phyloP scores from a whole-genome alignment of 1,140 invertebrate species.

The Meloidogyne hapla region DNA sequence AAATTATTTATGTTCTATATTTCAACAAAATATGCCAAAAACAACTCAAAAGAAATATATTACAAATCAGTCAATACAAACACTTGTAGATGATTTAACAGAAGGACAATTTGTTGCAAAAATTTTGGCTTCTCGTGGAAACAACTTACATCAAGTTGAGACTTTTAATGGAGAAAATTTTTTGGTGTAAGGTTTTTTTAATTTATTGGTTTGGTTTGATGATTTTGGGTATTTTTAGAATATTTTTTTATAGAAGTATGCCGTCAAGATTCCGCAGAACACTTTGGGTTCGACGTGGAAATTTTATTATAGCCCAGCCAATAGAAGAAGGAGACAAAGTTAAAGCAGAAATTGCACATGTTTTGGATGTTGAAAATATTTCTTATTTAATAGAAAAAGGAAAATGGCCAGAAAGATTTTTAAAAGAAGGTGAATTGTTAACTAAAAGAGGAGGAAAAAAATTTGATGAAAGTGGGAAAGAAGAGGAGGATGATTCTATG shows the following conservation, averaged over 20 bases:
- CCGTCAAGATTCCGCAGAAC: constrained; percentile 41
- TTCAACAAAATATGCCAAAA: constrained; percentile 35
- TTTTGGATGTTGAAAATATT: constrained; percentile 43
- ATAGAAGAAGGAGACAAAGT: constrained; percentile 50
- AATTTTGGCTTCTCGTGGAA: constrained; percentile 37
- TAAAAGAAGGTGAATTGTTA: constrained; percentile 3
- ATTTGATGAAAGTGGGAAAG: neutral
- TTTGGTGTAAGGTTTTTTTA: constrained; percentile 22
- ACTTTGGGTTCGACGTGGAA: constrained; percentile 41
- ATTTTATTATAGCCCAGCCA: constrained; percentile 40
- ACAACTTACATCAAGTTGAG: constrained; percentile 42
- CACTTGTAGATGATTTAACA: constrained; percentile 34
- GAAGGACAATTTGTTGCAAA: constrained; percentile 35
- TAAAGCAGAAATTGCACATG: constrained; percentile 39
- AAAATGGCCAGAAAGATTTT: constrained; percentile 27
- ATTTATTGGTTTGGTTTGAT: too few relatives aligned
- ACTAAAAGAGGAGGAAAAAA: constrained; percentile 1
- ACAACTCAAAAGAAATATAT: constrained; percentile 44
- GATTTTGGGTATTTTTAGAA: neutral
- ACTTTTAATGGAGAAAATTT: constrained; percentile 27
- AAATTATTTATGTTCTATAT: too few relatives aligned
- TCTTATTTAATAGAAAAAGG: constrained; percentile 11
- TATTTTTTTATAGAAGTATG: constrained; percentile 33
- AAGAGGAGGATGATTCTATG: constrained; percentile 15
- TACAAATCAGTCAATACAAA: constrained; percentile 35